Base-by-base conservation (phyloP, 2,113 vertebrate species). In the Myotis brandtii region DNA sequence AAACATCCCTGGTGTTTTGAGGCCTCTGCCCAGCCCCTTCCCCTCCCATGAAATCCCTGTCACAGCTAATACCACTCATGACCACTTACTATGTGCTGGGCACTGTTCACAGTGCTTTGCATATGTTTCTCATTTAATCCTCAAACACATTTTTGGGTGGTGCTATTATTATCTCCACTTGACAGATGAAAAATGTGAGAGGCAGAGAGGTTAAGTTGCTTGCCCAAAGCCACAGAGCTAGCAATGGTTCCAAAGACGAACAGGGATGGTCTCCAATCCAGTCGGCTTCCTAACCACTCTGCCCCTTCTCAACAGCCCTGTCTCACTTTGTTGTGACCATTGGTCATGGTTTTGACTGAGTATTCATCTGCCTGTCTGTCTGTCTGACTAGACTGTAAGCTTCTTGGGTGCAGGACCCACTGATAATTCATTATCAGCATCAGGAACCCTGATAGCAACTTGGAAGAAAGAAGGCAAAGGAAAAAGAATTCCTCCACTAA, bases 201-300 rank as follows among this genome's bases (percentile, higher is more conserved):
- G 30, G 70, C 27, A 72, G 86, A 95, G 81, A 79, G 18, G 17
- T 81, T 93, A 62, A 87, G 54, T 43, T 90, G 25, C 13, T 92
- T 86, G 1, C 11, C 34, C 84, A 67, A 83, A 76, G 30, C 9
- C 77, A 90, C 54, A 73, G 21, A 86, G 77, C 91, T 86, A 79
- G 37, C 34, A 27, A 43, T 8, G 79, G 2, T 46, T 21, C 32
- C 25, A 66, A 80, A 92, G 88, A 46, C 20, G 73, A 92, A 81
- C 27, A 82, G 32, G 14, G 30, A 34, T 3, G 14, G 3, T 25
- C 18, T 72, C 69, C 43, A 54, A 14, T 14, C 23, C 2, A 17
- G 83, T 67, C 9, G 2, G 8, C 34, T 43, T 76, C 43, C 75
- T 50, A 62, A 27, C 2, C 32, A 54, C 30, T 85, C 52, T 52